phyloP scores from a whole-genome alignment of 2,888 invertebrate species.

The Eupithecia dodoneata region DNA sequence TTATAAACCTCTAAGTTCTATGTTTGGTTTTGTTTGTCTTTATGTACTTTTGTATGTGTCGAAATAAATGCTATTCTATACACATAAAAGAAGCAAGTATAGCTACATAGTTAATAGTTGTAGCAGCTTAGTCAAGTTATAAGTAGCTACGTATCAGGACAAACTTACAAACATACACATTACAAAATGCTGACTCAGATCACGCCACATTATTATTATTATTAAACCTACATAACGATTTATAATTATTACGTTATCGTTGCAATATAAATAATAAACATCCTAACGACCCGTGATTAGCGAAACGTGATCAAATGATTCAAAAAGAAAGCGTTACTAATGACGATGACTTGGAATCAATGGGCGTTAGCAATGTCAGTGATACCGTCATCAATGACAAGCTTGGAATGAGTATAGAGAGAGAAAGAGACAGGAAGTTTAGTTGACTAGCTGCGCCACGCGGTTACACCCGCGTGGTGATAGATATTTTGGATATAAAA shows the following conservation, averaged over 20 bases:
- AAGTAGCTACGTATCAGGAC: background rate
- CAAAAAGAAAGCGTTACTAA: conserved; percentile 43
- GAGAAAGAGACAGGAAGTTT: background rate
- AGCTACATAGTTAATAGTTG: background rate
- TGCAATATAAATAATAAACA: conserved; percentile 46
- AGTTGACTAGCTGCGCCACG: too few relatives aligned
- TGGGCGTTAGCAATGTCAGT: background rate
- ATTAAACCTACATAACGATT: conserved; percentile 37
- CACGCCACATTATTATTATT: conserved; percentile 34
- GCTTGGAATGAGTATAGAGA: background rate
- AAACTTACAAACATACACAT: conserved; percentile 2
- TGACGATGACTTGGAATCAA: conserved; percentile 12
- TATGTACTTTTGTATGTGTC: too few relatives aligned
- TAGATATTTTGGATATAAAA: too few relatives aligned
- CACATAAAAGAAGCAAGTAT: background rate
- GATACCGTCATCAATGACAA: conserved; percentile 2
- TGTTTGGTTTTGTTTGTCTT: too few relatives aligned
- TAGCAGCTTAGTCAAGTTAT: background rate
- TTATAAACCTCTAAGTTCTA: too few relatives aligned
- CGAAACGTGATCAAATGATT: conserved; percentile 42
- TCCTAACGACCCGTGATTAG: conserved; percentile 41
- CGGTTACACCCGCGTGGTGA: too few relatives aligned
- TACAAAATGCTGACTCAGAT: conserved; percentile 27
- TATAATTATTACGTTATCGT: conserved; percentile 44
- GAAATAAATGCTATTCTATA: too few relatives aligned